Evolutionary conservation across 2,888 invertebrate genomes (phyloP), one percentile per base, ranked within the genome.

Genomic region (Eulithis testata): DNA sequence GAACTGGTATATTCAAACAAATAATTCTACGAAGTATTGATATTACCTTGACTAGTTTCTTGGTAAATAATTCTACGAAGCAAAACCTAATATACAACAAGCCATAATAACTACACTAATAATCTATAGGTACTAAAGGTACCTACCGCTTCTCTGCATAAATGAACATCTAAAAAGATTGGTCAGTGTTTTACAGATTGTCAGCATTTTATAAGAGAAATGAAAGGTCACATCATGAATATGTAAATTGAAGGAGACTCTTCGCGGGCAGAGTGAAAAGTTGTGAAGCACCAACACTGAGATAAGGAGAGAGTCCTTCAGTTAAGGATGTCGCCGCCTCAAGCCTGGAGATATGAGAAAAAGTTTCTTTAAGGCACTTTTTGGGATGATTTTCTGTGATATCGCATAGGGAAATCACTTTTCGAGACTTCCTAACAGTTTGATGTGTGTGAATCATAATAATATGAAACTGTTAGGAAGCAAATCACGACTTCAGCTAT

Each of bases 211-310:
- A 71, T 72, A 70, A 72, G 72, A 70, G 66, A 71, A 72, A 21
- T 21, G 21, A 21, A 70, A 31, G 71, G 68, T 71, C 72, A 75
- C 74, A 76, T 68, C 75, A 78, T 71, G 76, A 81, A 78, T 82
- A 82, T 81, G 81, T 76, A 80, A 81, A 81, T 80, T 76, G 75
- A 73, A 71, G 62, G 67, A 77, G 79, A 65, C 40, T n/a, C 53
- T 70, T 52, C 63, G 61, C 66, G 69, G 68, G 59, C 50, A 59
- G 72, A 80, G 77, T 78, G 77, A 81, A 80, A 79, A 78, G 75
- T 77, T 75, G 76, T 73, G 74, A 72, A 79, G 78, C 69, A 66
- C 73, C 76, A 69, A 75, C 78, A 73, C 76, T 68, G 68, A 73
- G 76, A 78, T 77, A 77, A 77, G 62, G 63, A 63, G 71, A 70